Conservation (phyloP, 2,888 invertebrate species). For the Polydesmus complanatus region DNA sequence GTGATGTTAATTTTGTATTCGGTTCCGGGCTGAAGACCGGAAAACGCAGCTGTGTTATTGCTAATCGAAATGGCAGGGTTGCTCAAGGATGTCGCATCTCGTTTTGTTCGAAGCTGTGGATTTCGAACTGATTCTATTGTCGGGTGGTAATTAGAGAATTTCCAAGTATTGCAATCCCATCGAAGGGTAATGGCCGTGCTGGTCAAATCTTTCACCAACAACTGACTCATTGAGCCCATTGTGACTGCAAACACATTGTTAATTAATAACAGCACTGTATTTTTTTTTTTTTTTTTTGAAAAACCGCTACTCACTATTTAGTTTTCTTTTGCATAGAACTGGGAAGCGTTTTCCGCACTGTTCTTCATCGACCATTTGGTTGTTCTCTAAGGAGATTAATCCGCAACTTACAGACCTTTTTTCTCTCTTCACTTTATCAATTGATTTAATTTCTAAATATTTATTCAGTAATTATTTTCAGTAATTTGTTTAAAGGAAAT, state of each 20-base stretch:
- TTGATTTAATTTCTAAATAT: too few species aligned
- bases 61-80: background rate
- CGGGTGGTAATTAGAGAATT: background rate
- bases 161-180: background rate
- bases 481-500: too few species aligned
- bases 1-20: slow-evolving; percentile 4
- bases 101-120: background rate
- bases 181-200: background rate
- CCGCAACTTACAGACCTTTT: too few species aligned
- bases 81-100: background rate
- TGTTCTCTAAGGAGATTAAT: too few species aligned
- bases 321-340: slow-evolving; percentile 6
- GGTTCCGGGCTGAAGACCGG: slow-evolving; percentile 4
- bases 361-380: background rate
- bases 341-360: slow-evolving; percentile 5
- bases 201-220: background rate
- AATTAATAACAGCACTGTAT: too few species aligned
- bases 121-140: background rate
- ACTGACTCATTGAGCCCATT: background rate
- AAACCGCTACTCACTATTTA: slow-evolving; percentile 1
- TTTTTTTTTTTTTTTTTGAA: too few species aligned
- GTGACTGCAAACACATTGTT: background rate
- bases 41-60: slow-evolving; percentile 1
- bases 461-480: too few species aligned
- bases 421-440: too few species aligned